Evolutionary conservation across 1,140 invertebrate genomes (phyloP).

Genomic region (Drosophila serrata): DNA sequence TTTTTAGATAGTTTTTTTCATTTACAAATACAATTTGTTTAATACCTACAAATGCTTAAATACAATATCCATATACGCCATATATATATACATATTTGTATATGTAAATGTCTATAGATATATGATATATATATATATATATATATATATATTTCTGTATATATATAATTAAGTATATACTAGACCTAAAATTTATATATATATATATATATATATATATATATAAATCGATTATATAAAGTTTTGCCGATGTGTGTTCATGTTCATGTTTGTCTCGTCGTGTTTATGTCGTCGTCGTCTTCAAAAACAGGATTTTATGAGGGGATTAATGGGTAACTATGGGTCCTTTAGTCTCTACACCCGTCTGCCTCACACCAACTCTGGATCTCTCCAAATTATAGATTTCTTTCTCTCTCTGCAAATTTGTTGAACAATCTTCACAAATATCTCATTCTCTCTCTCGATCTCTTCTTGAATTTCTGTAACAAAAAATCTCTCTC

Average conservation of each 20-base stretch:
- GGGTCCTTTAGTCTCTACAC: not conserved
- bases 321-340: constrained; percentile 3
- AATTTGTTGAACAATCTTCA: constrained; percentile 65
- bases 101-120: constrained; percentile 43
- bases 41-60: constrained; percentile 81
- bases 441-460: not conserved
- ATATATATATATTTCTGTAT: constrained; percentile 22
- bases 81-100: constrained; percentile 38
- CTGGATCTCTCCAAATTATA: constrained; percentile 2
- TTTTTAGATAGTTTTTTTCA: constrained; percentile 70
- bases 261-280: constrained; percentile 17
- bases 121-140: constrained; percentile 48
- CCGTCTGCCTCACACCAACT: constrained; percentile 23
- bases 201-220: constrained; percentile 60
- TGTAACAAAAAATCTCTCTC: not conserved
- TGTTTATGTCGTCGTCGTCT: not conserved
- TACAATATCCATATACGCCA: constrained; percentile 64
- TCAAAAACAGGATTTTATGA: not conserved
- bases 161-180: constrained; percentile 52
- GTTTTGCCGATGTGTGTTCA: constrained; percentile 43
- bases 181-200: constrained; percentile 54
- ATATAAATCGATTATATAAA: constrained; percentile 50
- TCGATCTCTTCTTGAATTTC: not conserved
- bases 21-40: constrained; percentile 77
- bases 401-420: constrained; percentile 12